Evolutionary conservation across 1,140 invertebrate genomes (phyloP).

Genomic region (Diploscapter pachys): DNA sequence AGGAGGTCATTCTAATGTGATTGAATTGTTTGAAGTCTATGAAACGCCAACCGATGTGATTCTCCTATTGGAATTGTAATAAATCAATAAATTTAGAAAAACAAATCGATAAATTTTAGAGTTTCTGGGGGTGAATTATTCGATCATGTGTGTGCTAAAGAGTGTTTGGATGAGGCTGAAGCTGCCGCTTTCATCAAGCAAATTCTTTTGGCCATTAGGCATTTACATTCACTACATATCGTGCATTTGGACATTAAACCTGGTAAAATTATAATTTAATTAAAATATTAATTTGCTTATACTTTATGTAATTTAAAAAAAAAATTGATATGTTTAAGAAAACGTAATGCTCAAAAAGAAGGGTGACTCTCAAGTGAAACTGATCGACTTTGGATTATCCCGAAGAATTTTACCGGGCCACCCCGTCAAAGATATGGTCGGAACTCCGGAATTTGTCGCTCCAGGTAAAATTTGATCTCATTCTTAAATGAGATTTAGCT

Average conservation of each 20-base stretch:
- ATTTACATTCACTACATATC: constrained; percentile 63
- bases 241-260: constrained; percentile 66
- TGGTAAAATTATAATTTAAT: too few species aligned
- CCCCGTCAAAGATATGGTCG: constrained; percentile 63
- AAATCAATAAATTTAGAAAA: too few species aligned
- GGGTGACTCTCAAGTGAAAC: constrained; percentile 63
- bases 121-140: constrained; percentile 67
- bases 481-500: too few species aligned
- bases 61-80: constrained; percentile 66
- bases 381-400: constrained; percentile 72
- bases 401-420: constrained; percentile 60
- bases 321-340: constrained; percentile 48
- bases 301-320: too few species aligned
- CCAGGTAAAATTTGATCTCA: not conserved
- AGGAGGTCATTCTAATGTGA: constrained; percentile 64
- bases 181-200: constrained; percentile 65
- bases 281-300: too few species aligned
- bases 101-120: constrained; percentile 52
- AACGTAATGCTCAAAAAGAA: constrained; percentile 64
- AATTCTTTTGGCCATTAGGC: constrained; percentile 63
- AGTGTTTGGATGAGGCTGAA: constrained; percentile 64
- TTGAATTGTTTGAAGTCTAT: constrained; percentile 64
- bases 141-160: constrained; percentile 65
- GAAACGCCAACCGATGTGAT: constrained; percentile 64
- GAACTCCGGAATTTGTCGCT: constrained; percentile 67